Conservation (phyloP, 2,113 vertebrate species). For the Ceratotherium simum region DNA sequence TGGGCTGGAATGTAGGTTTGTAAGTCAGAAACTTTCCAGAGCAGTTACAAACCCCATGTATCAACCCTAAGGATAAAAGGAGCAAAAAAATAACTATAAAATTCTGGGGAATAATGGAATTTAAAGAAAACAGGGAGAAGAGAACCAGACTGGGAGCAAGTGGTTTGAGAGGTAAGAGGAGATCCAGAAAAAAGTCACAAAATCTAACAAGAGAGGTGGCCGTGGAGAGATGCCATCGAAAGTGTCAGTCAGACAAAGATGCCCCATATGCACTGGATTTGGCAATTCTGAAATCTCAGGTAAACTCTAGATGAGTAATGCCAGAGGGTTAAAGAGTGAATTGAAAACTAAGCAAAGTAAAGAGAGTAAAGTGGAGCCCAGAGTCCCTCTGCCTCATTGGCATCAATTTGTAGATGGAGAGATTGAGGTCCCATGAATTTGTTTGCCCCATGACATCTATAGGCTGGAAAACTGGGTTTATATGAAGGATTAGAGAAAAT, state of each 20-base stretch:
- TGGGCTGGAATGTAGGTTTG: neutral
- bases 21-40: neutral
- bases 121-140: neutral
- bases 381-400: neutral
- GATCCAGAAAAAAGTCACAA: neutral
- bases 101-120: too few species aligned
- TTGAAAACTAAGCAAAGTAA: neutral
- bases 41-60: neutral
- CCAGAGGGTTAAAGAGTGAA: neutral
- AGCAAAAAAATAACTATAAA: neutral
- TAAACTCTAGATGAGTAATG: fast-evolving
- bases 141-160: neutral
- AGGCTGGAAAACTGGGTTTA: fast-evolving
- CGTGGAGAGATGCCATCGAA: fast-evolving
- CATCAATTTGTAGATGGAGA: neutral
- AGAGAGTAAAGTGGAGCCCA: too few species aligned
- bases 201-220: fast-evolving
- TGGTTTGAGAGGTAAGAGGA: too few species aligned
- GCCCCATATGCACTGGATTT: fast-evolving
- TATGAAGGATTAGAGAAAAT: neutral
- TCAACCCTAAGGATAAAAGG: neutral
- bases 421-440: neutral
- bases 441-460: fast-evolving
- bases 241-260: fast-evolving
- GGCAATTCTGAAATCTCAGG: neutral